Evolutionary conservation across 2,113 vertebrate genomes (phyloP).

Genomic region (Corynorhinus townsendii): DNA sequence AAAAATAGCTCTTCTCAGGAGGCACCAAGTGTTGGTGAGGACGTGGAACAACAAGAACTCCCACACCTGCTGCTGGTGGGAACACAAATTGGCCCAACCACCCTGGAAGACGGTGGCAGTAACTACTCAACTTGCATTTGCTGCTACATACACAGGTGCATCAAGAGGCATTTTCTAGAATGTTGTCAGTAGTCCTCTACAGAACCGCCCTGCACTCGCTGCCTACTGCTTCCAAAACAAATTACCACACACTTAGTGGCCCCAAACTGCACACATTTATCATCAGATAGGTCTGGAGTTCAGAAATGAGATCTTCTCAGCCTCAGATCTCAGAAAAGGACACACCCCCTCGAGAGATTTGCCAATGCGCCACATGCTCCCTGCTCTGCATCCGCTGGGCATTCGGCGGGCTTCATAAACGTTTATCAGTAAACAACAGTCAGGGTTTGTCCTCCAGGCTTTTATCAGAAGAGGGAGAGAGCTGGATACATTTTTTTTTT

Average conservation of each 20-base stretch:
- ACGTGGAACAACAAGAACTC: not conserved
- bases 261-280: not conserved
- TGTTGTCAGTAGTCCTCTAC: not conserved
- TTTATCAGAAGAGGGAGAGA: not conserved
- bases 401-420: not conserved
- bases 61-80: not conserved
- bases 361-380: not conserved
- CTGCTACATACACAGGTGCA: not conserved
- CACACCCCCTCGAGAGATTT: not conserved
- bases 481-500: conserved; percentile 22
- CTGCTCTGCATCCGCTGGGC: not conserved
- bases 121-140: not conserved
- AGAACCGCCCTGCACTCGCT: not conserved
- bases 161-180: not conserved
- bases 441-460: not conserved
- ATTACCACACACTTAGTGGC: not conserved
- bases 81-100: not conserved
- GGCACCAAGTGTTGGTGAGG: not conserved
- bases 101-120: not conserved
- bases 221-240: not conserved
- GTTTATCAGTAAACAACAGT: conserved; percentile 8
- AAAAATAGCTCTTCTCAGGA: not conserved
- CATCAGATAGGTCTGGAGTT: not conserved
- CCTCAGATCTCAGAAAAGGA: not conserved
- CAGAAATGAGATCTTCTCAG: not conserved